A percentile compares a stretch with the other conserved stretches of the same genome.
phyloP scores from a whole-genome alignment of 2,888 invertebrate species.

The Fabriciana adippe region DNA sequence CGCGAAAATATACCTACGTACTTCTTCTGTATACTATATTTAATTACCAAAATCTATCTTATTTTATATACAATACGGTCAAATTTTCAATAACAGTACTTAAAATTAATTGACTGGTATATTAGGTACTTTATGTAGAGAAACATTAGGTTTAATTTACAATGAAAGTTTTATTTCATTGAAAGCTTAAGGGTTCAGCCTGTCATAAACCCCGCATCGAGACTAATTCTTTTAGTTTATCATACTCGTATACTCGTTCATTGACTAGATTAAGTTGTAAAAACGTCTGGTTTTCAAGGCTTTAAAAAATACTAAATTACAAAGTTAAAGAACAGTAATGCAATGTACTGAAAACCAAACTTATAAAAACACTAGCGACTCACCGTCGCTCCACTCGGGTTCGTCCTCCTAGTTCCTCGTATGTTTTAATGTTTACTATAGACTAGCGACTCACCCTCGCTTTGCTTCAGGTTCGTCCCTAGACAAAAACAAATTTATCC shows the following conservation, averaged over 20 bases:
- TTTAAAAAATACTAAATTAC: neutral
- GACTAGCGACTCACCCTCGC: too few relatives aligned
- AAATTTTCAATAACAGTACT: neutral
- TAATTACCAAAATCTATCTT: neutral
- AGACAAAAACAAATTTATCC: too few relatives aligned
- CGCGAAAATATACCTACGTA: too few relatives aligned
- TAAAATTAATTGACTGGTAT: slow-evolving; percentile 1
- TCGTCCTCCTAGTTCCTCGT: too few relatives aligned
- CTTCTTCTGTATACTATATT: neutral
- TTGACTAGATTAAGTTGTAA: slow-evolving; percentile 12
- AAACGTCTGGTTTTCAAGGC: neutral
- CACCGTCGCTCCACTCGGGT: too few relatives aligned
- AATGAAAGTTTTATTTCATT: slow-evolving; percentile 17
- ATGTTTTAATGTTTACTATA: too few relatives aligned
- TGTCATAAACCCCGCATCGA: slow-evolving; percentile 29
- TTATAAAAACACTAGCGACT: too few relatives aligned
- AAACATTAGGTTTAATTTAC: slow-evolving; percentile 12
- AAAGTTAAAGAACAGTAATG: neutral
- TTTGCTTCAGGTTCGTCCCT: too few relatives aligned
- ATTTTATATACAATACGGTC: neutral
- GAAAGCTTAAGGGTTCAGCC: slow-evolving; percentile 29
- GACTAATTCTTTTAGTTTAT: slow-evolving; percentile 23
- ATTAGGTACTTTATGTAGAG: slow-evolving; percentile 1
- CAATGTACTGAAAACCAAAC: neutral
- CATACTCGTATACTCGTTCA: slow-evolving; percentile 1